phyloP scores from a whole-genome alignment of 2,113 vertebrate genomes.

The Penelope pileata region DNA sequence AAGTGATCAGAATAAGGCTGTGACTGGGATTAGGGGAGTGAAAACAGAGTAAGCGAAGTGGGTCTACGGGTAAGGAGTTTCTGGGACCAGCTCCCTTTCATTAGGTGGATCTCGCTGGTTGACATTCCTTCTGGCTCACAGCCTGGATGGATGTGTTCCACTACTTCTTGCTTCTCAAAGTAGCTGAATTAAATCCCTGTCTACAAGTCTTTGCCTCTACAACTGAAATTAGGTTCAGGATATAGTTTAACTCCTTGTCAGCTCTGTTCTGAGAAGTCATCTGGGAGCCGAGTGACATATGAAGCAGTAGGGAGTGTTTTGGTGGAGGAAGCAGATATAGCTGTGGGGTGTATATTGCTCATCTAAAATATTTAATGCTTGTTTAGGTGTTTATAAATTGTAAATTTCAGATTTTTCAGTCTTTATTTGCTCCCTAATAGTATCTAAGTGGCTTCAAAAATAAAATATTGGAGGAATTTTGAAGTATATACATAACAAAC shows the following conservation, averaged over 20 bases:
- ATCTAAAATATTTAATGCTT: background rate
- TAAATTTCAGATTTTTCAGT: background rate
- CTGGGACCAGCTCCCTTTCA: background rate
- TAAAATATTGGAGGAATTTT: background rate
- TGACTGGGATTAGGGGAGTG: background rate
- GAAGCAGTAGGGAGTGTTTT: background rate
- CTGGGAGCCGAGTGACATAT: background rate
- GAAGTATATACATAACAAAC: background rate
- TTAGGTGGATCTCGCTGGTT: background rate
- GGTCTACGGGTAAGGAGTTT: background rate
- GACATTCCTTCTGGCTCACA: background rate
- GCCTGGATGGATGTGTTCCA: background rate
- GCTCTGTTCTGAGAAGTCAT: background rate
- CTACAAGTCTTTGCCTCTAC: background rate
- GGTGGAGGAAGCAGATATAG: background rate
- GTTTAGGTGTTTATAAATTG: background rate
- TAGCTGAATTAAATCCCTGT: background rate
- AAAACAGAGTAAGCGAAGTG: background rate
- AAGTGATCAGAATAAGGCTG: background rate
- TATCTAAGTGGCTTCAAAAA: background rate
- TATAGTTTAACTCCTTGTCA: background rate
- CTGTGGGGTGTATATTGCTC: background rate
- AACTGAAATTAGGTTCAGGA: background rate
- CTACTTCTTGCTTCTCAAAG: background rate
- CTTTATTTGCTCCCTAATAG: background rate